Evolutionary conservation across 1,140 invertebrate species (phyloP), one percentile per base, ranked within the genome.

Genomic region (Platorchestia sp.): DNA sequence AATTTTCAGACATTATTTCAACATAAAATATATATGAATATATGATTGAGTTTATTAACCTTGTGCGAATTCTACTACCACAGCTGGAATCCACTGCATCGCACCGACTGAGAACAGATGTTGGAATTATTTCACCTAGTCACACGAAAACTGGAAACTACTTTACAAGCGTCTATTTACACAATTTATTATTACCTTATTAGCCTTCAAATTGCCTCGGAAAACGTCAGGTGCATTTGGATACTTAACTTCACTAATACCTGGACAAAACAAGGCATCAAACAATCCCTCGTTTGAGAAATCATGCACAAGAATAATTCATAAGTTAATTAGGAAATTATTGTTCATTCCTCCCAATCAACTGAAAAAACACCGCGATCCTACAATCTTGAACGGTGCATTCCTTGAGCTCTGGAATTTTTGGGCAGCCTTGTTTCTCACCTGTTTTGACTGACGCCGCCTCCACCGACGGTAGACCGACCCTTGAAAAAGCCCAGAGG

Each of bases 391-490:
- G 59, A 75, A 89, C 87, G 43, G 87, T 89, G 87, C 87, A 89
- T 45, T 93, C 91, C 91, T 47, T 27, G 45, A 44, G 89, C 91
- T 93, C 91, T 44, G 91, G 91, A 93, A 93, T 93, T 93, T 91
- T 45, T 93, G 45, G 45, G 45, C 91, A 93, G 43, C 45, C 91
- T 45, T 45, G 45, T 93, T 93, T 93, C 91, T 93, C 91, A 93
- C 91, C 91, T 93, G 91, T 45, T 93, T 93, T 93, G 91, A 93
- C 91, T 93, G 91, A 40, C 91, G 91, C 43, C 91, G 91, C 91
- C 45, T 45, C 43, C 91, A 14, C 43, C 45, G 91, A 10, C 45
- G 91, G 7, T 47, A 44, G 91, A 45, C 10, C 91, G 91, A 44
- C 91, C 91, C 45, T 93, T 93, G 91, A 93, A 93, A 93, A 93